Evolutionary conservation across 2,888 invertebrate species (phyloP), one percentile per base, ranked within the genome.

Genomic region (Scaptomyza caliginosa): DNA sequence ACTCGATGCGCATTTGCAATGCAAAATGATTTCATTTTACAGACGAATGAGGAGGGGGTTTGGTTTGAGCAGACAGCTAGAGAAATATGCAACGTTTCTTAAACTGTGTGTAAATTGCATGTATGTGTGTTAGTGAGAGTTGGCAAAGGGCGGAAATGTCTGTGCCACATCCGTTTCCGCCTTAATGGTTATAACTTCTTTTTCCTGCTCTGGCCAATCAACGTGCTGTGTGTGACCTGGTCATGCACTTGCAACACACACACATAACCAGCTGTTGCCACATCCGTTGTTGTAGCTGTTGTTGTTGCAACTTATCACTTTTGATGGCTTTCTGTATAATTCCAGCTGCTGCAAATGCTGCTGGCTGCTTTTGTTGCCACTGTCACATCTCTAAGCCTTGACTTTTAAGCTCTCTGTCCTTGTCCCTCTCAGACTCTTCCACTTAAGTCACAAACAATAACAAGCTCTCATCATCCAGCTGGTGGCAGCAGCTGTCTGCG

Each of bases 121-220:
- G 54, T 66, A 60, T 52, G 56, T 46, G 46, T 21, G 49, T 46
- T 30, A 23, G 54, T 7, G 26, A 42, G 48, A 50, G 71, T 59
- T 70, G 69, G 58, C 34, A 59, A 52, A 54, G 63, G 42, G 45
- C 81, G 78, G 81, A 82, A 81, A 81, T 73, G 82, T 79, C 81
- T 82, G 79, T 77, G 84, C 81, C 82, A 82, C 82, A 79, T 81
- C 79, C 82, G 82, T 73, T 81, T 82, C 81, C 81, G 76, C 72
- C 75, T 75, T 77, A 70, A 79, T 79, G 77, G 81, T 77, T 81
- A 81, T 81, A 82, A 81, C 83, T 82, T 81, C 77, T 77, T 80
- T 76, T 79, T 79, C 81, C 77, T 72, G 77, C 67, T 62, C 78
- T 59, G 74, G 81, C 78, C 81, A 82, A 81, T 82, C 81, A 81